Evolutionary conservation across 2,888 invertebrate genomes (phyloP).

Genomic region (Rhyacophila evoluta): DNA sequence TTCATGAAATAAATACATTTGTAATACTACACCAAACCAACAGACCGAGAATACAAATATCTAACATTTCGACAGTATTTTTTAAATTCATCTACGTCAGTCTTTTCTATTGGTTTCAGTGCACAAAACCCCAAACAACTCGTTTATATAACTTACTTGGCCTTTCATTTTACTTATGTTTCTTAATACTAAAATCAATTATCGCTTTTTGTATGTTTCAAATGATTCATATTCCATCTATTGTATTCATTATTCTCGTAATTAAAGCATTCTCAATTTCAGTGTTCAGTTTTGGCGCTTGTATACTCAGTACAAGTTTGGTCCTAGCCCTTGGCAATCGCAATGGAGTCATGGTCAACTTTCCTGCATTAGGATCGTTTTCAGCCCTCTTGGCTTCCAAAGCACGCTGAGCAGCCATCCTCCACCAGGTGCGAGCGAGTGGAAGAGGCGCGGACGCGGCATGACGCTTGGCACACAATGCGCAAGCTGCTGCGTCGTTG

Average conservation of each 20-base stretch:
- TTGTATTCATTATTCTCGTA: background rate
- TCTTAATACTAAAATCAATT: no score
- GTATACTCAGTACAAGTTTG: constrained; percentile 36
- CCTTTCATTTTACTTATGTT: no score
- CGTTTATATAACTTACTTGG: no score
- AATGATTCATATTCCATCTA: no score
- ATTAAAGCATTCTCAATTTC: constrained; percentile 25
- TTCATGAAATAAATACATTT: no score
- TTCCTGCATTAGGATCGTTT: background rate
- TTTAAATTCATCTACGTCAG: no score
- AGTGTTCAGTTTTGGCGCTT: constrained; percentile 27
- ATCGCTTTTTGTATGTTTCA: no score
- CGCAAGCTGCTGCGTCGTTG: constrained; percentile 58
- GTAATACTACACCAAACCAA: no score
- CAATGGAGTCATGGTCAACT: constrained; percentile 16
- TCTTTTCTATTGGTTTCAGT: no score
- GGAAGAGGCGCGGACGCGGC: constrained; percentile 62
- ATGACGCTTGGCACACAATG: constrained; percentile 62
- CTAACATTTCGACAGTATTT: no score
- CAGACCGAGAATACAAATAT: no score
- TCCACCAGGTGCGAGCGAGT: constrained; percentile 49
- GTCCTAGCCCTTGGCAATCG: constrained; percentile 36
- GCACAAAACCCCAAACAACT: no score
- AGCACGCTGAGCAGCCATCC: constrained; percentile 31
- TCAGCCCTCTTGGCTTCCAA: background rate